These are phyloP conservation scores for Turritopsis rubra DNA, from an alignment of 30 jellyfish, hydroid and myxozoan species.

Conservation along the genomic window DNA sequence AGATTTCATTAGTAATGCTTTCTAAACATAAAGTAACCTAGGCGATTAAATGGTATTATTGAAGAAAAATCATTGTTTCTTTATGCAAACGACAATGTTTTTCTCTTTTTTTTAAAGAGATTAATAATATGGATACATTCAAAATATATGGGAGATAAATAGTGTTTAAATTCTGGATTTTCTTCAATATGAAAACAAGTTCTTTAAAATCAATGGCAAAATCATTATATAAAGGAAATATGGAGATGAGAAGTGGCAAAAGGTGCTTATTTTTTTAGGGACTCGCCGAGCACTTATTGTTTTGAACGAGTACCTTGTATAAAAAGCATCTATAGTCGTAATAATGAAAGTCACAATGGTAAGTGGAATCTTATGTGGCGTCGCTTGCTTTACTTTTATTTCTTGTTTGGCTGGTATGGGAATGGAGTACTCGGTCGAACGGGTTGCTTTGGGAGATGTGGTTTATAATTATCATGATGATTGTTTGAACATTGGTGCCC, in stretches of 20 bases:
- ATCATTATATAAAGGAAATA: too few species aligned
- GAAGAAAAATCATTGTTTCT: neutral
- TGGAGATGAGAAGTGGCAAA: too few species aligned
- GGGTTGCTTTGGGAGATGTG: neutral
- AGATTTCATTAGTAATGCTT: neutral
- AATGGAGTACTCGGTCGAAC: neutral
- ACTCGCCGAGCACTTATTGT: too few species aligned
- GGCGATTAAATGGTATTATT: neutral
- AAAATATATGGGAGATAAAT: too few species aligned
- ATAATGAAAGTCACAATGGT: too few species aligned
- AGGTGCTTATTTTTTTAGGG: too few species aligned
- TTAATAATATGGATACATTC: neutral
- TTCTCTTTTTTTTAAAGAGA: neutral
- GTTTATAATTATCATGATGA: neutral
- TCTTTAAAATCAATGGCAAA: too few species aligned
- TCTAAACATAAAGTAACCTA: neutral
- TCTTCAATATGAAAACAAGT: too few species aligned
- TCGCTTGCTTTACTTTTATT: neutral
- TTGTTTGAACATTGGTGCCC: neutral
- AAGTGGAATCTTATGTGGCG: neutral
- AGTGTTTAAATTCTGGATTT: too few species aligned
- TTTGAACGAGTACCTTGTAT: too few species aligned
- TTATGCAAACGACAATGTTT: neutral
- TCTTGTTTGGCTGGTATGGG: neutral
- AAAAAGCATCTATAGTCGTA: too few species aligned